phyloP scores from a whole-genome alignment of 2,113 vertebrate species.

The Oxyura jamaicensis region DNA sequence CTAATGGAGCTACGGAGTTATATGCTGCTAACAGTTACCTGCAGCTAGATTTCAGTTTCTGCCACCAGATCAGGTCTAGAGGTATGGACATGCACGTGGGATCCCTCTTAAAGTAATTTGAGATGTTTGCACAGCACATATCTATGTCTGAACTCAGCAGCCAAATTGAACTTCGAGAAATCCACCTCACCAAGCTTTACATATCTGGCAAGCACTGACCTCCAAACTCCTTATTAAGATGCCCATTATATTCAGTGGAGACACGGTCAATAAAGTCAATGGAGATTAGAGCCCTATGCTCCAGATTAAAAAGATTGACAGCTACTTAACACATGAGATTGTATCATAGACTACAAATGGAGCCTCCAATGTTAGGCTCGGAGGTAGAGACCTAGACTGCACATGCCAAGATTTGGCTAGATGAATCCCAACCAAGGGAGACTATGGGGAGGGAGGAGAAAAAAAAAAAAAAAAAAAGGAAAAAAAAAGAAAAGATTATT shows the following conservation, averaged over 20 bases:
- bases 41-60: background rate
- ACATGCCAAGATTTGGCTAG: background rate
- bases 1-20: background rate
- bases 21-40: background rate
- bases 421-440: background rate
- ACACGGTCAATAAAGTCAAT: slow-evolving; percentile 55
- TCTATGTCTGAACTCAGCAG: background rate
- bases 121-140: background rate
- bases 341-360: background rate
- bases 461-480: background rate
- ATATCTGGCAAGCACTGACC: background rate
- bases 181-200: background rate
- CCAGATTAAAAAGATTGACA: slow-evolving; percentile 59
- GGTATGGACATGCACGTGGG: background rate
- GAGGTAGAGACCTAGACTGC: background rate
- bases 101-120: background rate
- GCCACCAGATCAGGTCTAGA: background rate
- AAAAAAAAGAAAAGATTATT: background rate
- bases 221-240: slow-evolving; percentile 10
- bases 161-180: background rate
- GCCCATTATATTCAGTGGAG: background rate
- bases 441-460: background rate
- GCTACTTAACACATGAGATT: slow-evolving; percentile 47
- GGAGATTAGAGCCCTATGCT: slow-evolving; percentile 27
- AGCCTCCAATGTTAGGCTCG: background rate